phyloP scores from a whole-genome alignment of 2,888 invertebrate species.

The Macaria notata region DNA sequence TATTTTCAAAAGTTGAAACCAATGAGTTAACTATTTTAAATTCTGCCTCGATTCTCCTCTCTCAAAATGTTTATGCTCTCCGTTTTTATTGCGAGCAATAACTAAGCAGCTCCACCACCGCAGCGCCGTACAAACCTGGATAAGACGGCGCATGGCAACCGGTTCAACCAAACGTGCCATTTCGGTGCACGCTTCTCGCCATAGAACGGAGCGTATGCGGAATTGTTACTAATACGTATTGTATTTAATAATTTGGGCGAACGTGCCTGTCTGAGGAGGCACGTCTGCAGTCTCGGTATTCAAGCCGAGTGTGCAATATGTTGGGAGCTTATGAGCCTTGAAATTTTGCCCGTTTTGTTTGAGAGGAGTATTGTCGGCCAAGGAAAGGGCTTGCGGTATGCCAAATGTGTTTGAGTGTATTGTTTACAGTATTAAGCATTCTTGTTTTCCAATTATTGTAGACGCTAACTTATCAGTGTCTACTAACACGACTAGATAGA shows the following conservation, averaged over 20 bases:
- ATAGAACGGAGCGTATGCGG: constrained; percentile 20
- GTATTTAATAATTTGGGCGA: constrained; percentile 24
- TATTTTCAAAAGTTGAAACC: too few species aligned
- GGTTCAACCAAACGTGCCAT: constrained; percentile 16
- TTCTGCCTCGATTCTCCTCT: too few species aligned
- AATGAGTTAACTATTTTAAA: too few species aligned
- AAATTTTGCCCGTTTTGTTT: constrained; percentile 7
- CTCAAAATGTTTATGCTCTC: too few species aligned
- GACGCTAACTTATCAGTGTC: too few species aligned
- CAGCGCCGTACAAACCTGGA: constrained; percentile 18
- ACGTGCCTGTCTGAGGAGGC: constrained; percentile 13
- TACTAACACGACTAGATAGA: too few species aligned
- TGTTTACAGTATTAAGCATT: too few species aligned
- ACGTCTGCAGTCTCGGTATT: constrained; percentile 15
- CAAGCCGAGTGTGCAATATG: constrained; percentile 6
- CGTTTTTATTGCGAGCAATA: too few species aligned
- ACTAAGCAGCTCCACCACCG: too few species aligned
- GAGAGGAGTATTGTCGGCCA: background rate
- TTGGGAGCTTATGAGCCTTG: constrained; percentile 6
- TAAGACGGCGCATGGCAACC: constrained; percentile 25
- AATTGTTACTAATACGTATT: constrained; percentile 23
- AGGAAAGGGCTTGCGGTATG: too few species aligned
- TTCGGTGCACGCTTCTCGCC: constrained; percentile 24
- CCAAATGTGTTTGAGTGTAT: too few species aligned
- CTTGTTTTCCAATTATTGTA: too few species aligned